These are phyloP conservation scores for Pituophis catenifer DNA, from an alignment of 2,113 vertebrate species.

Conservation along the genomic window DNA sequence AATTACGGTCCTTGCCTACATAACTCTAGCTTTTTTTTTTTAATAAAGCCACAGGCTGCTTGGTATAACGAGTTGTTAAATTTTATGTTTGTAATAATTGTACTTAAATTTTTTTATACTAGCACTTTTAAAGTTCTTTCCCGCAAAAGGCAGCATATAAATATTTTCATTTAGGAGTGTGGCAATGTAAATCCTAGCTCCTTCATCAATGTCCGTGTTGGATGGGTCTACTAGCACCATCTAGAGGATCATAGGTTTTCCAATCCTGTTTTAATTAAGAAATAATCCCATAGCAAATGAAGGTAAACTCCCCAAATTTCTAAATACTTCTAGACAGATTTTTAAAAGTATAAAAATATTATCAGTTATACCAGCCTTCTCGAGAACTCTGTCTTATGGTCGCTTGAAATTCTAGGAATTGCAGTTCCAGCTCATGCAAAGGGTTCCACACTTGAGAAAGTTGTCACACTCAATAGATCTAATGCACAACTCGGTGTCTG, in stretches of 20 bases:
- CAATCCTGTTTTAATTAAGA: neutral
- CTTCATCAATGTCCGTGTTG: neutral
- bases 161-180: neutral
- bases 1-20: neutral
- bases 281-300: neutral
- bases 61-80: neutral
- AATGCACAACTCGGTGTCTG: neutral
- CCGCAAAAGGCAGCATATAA: neutral
- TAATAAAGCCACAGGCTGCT: neutral
- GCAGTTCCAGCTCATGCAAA: neutral
- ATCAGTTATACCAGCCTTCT: neutral
- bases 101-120: neutral
- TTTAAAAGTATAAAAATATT: neutral
- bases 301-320: neutral
- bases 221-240: neutral
- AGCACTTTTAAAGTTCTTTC: neutral
- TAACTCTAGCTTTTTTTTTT: neutral
- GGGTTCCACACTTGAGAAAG: neutral
- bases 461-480: neutral
- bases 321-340: neutral
- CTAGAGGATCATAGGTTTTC: neutral
- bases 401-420: neutral
- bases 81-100: neutral
- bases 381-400: neutral
- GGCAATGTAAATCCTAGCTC: neutral